Evolutionary conservation across 2,113 vertebrate species (phyloP).

Genomic region (Varanus salvator): DNA sequence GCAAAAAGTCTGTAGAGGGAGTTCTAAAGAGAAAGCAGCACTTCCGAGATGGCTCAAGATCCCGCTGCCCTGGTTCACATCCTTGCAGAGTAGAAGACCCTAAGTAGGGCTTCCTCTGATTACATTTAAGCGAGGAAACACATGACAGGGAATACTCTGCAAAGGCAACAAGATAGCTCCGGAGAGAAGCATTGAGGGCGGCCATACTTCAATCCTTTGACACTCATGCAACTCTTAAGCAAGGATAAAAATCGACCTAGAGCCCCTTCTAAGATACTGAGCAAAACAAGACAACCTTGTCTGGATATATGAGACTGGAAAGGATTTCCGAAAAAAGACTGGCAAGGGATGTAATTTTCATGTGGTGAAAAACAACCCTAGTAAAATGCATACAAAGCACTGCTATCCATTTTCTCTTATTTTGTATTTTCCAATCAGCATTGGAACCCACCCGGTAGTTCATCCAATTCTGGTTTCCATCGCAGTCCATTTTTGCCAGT

Average conservation of each 20-base stretch:
- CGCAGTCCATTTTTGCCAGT: neutral
- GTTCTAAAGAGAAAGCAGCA: neutral
- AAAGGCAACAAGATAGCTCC: neutral
- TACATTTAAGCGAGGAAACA: neutral
- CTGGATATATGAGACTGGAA: conserved; percentile 56
- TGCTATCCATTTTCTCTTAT: conserved; percentile 16
- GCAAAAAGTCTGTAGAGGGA: neutral
- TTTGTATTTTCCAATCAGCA: neutral
- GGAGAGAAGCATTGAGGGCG: neutral
- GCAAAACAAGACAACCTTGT: conserved; percentile 14
- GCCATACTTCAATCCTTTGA: neutral
- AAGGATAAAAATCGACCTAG: conserved; percentile 24
- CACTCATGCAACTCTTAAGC: neutral
- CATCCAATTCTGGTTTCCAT: conserved; percentile 4
- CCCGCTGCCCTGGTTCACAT: too few species aligned
- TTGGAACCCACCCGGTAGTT: neutral
- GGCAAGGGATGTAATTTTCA: conserved; percentile 58
- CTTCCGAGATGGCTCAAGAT: neutral
- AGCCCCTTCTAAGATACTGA: conserved; percentile 4
- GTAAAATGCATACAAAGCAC: conserved; percentile 13
- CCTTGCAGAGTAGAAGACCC: neutral
- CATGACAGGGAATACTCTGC: neutral
- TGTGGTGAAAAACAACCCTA: conserved; percentile 39
- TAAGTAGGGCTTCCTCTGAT: neutral
- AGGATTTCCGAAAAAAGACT: conserved; percentile 40